Evolutionary conservation across 2,888 invertebrate species (phyloP), one percentile per base, ranked within the genome.

Genomic region (Coenonympha arcania): DNA sequence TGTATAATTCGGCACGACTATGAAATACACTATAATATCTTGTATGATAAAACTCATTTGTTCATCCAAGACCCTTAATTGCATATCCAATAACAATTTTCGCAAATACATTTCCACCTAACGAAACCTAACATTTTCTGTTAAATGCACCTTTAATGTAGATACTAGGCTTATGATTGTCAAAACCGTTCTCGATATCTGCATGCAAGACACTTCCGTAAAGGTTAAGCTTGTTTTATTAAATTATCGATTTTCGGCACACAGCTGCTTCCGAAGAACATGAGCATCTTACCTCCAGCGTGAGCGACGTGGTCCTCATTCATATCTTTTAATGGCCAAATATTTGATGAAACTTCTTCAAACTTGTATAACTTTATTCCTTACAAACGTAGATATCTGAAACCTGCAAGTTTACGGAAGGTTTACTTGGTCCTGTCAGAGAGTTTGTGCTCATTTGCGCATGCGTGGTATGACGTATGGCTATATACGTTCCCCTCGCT

Each of bases 271-370:
- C 65, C 68, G 62, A 65, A 65, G 57, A 57, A 53, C 48, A 44
- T 44, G 41, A 46, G 58, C 47, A 54, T 40, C 89, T 89, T 88
- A 94, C 94, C 93, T 94, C 92, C 87, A 93, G 89, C 81, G 93
- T 90, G 84, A 92, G 89, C 89, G 90, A 92, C 88, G 92, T 93
- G 89, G 93, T 90, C 93, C 91, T 93, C 94, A 94, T 94, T 94
- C 94, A 94, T 93, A 93, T 90, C 90, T 85, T 75, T 80, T 84
- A 73, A 77, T 59, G 72, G 68, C 66, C 83, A 74, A 71, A 71
- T 71, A 65, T 58, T 73, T 65, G 69, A 71, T 69, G 64, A 84
- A 82, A 75, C 65, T 69, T 59, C 65, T 64, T 67, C 68, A 56
- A 62, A 75, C 65, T 69, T 59, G 66, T 63, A 66, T 68, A 56